Base-by-base conservation (phyloP, 2,113 vertebrate genomes). In the Cochlearius cochlearius region DNA sequence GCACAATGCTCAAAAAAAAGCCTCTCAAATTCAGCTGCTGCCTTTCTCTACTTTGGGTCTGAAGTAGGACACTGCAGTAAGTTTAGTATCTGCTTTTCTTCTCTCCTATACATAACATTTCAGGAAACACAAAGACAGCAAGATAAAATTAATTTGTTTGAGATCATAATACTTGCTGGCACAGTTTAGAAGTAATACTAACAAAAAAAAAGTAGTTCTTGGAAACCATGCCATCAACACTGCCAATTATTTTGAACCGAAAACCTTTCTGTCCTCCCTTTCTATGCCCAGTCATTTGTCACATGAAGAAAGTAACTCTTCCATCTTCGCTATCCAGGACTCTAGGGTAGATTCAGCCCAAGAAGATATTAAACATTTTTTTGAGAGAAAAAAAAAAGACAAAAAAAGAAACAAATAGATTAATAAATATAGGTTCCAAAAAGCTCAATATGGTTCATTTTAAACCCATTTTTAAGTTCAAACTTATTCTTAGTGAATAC, bases 1-100 rank as follows among this genome's bases (percentile, higher is more conserved):
- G 17, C 12, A 39, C 38, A 71, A 25, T 1, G 36, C 95, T 96
- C 84, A 82, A 77, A 50, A 96, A 96, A 97, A 95, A 92, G 56
- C 82, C 92, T 93, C 96, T 97, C 93, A 96, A 98, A 94, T 94
- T 95, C 85, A 96, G 90, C 94, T 98, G 97, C 94, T 98, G 94
- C 97, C 76, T 96, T 98, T 97, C 94, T 95, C 96, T 92, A 81
- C 91, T 96, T 93, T 94, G 92, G 91, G 88, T 86, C 76, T 82
- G 94, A 95, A 97, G 64, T 12, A 77, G 26, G 49, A 69, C 60
- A 88, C 20, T 32, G 22, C 34, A 69, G 21, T 32, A 88, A 47
- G 32, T 25, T 43, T 60, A 20, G 10, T 41, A 85, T 38, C 58
- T 79, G 38, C 55, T 89, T 56, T 69, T 32, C 55, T 49, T 90